These are phyloP conservation scores for Drosophila jambulina DNA, from an alignment of 1,140 invertebrate genomes.

Conservation along the genomic window DNA sequence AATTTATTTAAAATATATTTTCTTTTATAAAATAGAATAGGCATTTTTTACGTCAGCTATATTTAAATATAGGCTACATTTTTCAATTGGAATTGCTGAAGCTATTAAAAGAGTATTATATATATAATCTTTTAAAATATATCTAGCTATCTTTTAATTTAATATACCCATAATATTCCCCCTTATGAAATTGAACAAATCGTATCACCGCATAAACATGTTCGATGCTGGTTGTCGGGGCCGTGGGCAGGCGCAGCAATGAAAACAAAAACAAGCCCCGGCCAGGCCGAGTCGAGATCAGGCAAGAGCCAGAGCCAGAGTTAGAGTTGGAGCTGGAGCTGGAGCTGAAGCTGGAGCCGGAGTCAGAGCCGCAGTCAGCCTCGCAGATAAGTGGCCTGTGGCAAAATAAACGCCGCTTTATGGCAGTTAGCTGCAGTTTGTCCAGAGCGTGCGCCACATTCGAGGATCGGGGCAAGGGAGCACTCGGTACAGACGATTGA, in stretches of 20 bases:
- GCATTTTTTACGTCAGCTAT: no score
- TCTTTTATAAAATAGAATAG: no score
- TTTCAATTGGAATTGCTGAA: no score
- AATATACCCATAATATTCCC: background rate
- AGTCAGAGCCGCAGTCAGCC: slow-evolving; percentile 55
- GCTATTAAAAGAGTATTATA: no score
- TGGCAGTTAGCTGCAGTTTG: slow-evolving; percentile 81
- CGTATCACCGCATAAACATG: slow-evolving; percentile 23
- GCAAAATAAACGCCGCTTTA: slow-evolving; percentile 83
- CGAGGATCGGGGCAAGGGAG: slow-evolving; percentile 21
- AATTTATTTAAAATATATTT: no score
- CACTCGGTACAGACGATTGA: slow-evolving; percentile 18
- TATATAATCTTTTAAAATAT: background rate
- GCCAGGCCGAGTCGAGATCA: slow-evolving; percentile 49
- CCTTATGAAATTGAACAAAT: background rate
- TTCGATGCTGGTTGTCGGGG: slow-evolving; percentile 13
- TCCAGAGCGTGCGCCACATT: slow-evolving; percentile 69
- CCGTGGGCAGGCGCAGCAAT: slow-evolving; percentile 62
- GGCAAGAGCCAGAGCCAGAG: slow-evolving; percentile 41
- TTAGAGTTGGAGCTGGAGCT: slow-evolving; percentile 11
- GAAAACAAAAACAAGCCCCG: slow-evolving; percentile 74
- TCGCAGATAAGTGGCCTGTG: slow-evolving; percentile 81
- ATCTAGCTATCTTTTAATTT: background rate
- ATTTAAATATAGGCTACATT: no score
- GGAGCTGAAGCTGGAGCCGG: slow-evolving; percentile 20